phyloP scores from a whole-genome alignment of 2,797 vertebrate genomes.

The Sebastes cheni region DNA sequence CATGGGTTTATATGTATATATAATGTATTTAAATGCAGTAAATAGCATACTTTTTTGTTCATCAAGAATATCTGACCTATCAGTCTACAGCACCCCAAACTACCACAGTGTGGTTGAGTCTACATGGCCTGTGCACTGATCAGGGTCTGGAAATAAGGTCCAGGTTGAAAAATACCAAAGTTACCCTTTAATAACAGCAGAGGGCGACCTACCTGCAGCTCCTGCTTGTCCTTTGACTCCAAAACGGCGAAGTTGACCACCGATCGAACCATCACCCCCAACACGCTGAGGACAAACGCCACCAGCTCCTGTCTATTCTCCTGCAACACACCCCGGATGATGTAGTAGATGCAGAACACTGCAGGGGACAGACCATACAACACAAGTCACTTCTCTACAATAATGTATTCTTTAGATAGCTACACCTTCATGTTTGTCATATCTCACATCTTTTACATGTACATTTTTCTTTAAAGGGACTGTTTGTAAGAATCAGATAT shows the following conservation, averaged over 20 bases:
- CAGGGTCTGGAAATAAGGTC: too few species aligned
- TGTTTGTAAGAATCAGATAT: too few species aligned
- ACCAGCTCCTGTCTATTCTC: constrained; percentile 89
- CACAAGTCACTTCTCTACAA: neutral
- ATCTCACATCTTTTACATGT: neutral
- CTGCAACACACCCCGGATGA: constrained; percentile 86
- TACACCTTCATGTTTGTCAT: neutral
- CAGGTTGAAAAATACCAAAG: too few species aligned
- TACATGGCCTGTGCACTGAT: too few species aligned
- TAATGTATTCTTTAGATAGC: rapidly evolving
- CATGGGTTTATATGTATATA: too few species aligned
- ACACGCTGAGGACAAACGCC: constrained; percentile 81
- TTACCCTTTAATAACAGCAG: neutral
- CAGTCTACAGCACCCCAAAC: too few species aligned
- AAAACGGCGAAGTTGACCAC: constrained; percentile 84
- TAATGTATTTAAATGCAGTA: too few species aligned
- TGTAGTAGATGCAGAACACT: constrained; percentile 90
- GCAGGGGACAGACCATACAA: neutral
- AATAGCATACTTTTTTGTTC: too few species aligned
- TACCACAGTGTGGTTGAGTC: too few species aligned
- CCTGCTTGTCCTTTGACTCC: constrained; percentile 62
- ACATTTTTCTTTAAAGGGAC: neutral
- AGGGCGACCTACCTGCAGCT: constrained; percentile 80
- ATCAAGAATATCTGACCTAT: too few species aligned
- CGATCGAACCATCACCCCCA: constrained; percentile 84